Base-by-base conservation (phyloP, 1,140 invertebrate genomes). In the Procambarus virginalis region DNA sequence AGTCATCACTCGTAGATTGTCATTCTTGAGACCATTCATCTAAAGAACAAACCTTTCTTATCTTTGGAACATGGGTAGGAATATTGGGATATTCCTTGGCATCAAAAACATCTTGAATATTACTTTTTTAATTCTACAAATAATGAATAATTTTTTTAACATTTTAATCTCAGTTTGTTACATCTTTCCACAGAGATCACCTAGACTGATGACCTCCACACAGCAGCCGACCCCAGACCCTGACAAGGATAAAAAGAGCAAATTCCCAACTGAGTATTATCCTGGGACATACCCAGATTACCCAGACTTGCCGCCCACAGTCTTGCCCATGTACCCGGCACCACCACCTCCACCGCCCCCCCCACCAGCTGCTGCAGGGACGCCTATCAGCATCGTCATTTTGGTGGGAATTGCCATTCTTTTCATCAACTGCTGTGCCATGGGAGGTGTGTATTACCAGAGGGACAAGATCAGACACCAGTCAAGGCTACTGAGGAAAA, bases 351-450 rank as follows among this genome's bases (percentile, higher is more conserved):
- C 83, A 14, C 58, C 92, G 10, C 14, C 82, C 2, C 45, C 92
- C 0, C 58, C 90, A 1, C 92, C 86, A 14, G 82, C 45, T 34
- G 89, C 85, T 60, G 92, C 92, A 34, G 92, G 92, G 8, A 92
- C 92, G 0, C 92, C 96, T 2, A 94, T 97, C 76, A 96, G 95
- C 81, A 94, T 98, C 76, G 95, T 97, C 75, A 96, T 98, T 17
- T 96, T 96, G 0, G 95, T 98, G 46, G 97, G 96, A 22, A 95
- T 97, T 64, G 94, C 96, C 46, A 97, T 99, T 93, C 94, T 99
- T 2, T 94, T 97, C n/a, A 94, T 98, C 17, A 99, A 98, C 93
- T 93, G 98, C 2, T 95, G 96, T 55, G 95, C 96, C 10, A 97
- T 97, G 92, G 94, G 95, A 5, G 95, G 96, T 70, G 94, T 98